Conservation (phyloP, 2,797 vertebrate genomes). For the Danio aesculapii region DNA sequence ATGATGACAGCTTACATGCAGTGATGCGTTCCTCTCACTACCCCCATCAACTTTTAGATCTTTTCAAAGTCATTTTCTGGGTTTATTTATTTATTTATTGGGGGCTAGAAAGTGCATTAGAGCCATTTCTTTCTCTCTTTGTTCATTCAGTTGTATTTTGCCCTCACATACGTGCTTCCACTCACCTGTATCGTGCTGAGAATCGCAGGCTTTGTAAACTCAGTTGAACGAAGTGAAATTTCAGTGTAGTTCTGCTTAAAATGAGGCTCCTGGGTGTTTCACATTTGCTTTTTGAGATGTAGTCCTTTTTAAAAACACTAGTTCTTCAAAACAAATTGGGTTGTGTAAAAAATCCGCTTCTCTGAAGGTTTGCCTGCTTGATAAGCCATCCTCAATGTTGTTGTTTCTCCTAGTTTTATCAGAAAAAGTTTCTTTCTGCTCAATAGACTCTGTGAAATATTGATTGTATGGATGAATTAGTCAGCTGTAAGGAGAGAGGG, state of each 20-base stretch:
- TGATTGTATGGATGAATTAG: constrained; percentile 60
- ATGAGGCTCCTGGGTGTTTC: constrained; percentile 47
- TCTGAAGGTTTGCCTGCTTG: constrained; percentile 50
- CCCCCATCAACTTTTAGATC: constrained; percentile 39
- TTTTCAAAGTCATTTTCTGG: constrained; percentile 28
- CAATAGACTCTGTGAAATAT: constrained; percentile 44
- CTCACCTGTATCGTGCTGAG: background rate
- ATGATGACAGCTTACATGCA: constrained; percentile 13
- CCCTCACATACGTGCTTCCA: background rate
- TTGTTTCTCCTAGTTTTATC: constrained; percentile 29
- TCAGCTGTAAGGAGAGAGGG: constrained; percentile 44
- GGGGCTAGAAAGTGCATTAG: constrained; percentile 18
- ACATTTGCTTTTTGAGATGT: constrained; percentile 44
- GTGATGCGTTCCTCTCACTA: constrained; percentile 17
- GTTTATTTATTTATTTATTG: background rate
- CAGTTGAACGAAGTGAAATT: background rate
- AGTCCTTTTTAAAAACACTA: constrained; percentile 40
- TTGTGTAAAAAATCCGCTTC: constrained; percentile 32
- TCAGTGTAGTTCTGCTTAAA: constrained; percentile 16
- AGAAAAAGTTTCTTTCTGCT: background rate
- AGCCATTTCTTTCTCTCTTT: background rate
- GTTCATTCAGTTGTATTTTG: background rate
- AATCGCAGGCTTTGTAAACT: constrained; percentile 42
- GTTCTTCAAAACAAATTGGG: constrained; percentile 44
- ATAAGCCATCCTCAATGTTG: constrained; percentile 37